Evolutionary conservation across 2,113 vertebrate species (phyloP), one percentile per base, ranked within the genome.

Genomic region (Marcusenius ussheri): DNA sequence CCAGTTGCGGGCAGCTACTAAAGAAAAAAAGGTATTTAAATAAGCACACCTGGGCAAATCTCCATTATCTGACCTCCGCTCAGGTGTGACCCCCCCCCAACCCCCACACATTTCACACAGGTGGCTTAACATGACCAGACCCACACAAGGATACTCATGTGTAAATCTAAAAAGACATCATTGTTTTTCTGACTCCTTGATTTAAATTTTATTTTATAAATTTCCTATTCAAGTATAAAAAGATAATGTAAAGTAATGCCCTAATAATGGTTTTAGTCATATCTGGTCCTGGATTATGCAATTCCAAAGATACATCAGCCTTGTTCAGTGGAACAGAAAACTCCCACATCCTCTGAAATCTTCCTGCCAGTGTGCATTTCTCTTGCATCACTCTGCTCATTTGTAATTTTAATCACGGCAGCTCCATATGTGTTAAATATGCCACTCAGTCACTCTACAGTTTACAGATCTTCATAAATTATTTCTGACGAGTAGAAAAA

Each of bases 31-130:
- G 80, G 21, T 47, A 10, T 10, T 47, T 45, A 84, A 84, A 84
- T 47, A 46, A 84, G 39, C 83, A 84, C 85, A 56, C 85, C 85
- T 87, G 85, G 50, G 49, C 49, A 87, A 51, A 35, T 51, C 85
- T 87, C 47, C 83, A 53, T 87, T 87, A 87, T 87, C 49, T 87
- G 85, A 87, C 49, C 85, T 87, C 85, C 50, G 8, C 27, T 87
- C 85, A 19, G 50, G 47, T 56, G 49, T 87, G n/a, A 19, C 50
- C 0, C 4, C 83, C 46, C 83, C 11, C 83, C 46, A 13, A 11
- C 47, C 83, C 83, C 47, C 47, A 3, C 83, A 47, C 24, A 70
- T 70, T 13, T 70, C n/a, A 49, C 10, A 4, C 84, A 47, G 46
- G 84, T 50, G 45, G 84, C 24, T 50, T 24, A 50, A 86, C 45